Percentiles rank a stretch among this genome's conserved stretches.
Conservation (phyloP, 2,113 vertebrate genomes). For the Tautogolabrus adspersus region DNA sequence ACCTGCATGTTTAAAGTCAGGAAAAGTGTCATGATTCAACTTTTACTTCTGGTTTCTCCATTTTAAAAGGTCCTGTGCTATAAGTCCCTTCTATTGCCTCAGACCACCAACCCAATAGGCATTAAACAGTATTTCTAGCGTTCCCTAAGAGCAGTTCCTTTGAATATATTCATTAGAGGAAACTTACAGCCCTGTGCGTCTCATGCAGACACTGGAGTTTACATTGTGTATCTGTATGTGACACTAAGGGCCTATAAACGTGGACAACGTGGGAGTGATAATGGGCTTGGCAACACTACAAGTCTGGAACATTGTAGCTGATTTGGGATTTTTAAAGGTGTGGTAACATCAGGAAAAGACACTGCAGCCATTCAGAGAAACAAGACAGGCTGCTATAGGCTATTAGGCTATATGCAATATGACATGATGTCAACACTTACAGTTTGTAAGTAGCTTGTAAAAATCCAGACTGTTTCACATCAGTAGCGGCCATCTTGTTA, state of each 20-base stretch:
- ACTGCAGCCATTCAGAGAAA: not conserved
- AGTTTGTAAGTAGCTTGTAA: not conserved
- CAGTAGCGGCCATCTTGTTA: not conserved
- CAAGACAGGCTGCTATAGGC: not conserved
- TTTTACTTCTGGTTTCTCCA: no score
- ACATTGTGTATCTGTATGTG: not conserved
- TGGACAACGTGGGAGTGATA: not conserved
- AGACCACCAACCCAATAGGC: not conserved
- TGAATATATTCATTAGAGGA: not conserved
- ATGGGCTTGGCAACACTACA: no score
- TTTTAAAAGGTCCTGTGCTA: no score
- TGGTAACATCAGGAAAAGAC: not conserved
- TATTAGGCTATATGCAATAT: no score
- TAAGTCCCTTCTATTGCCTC: not conserved
- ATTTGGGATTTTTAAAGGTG: not conserved
- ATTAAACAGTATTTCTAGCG: not conserved
- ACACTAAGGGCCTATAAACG: not conserved
- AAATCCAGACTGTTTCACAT: not conserved
- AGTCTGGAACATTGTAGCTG: no score
- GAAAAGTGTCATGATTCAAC: no score
- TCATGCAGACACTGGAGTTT: not conserved
- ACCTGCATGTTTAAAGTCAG: no score
- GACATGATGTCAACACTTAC: not conserved
- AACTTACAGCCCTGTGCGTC: not conserved
- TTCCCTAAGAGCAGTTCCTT: not conserved